Evolutionary conservation across 2,888 invertebrate genomes (phyloP).

Genomic region (Synanthedon andrenaeformis): DNA sequence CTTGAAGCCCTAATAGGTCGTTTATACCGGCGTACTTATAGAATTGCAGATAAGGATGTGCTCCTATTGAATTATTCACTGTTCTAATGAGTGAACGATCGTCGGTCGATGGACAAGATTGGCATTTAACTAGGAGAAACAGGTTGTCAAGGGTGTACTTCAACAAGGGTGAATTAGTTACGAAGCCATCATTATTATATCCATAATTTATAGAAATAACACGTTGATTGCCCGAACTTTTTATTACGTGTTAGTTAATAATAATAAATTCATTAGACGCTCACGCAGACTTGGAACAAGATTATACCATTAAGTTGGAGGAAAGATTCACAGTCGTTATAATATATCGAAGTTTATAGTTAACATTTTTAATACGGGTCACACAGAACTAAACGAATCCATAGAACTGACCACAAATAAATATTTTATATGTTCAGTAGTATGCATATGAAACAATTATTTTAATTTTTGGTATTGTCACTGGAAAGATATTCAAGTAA

Average conservation of each 20-base stretch:
- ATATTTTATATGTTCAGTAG: too few species aligned
- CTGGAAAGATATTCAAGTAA: too few species aligned
- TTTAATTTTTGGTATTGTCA: too few species aligned
- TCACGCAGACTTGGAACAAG: conserved; percentile 15
- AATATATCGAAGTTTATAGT: conserved; percentile 27
- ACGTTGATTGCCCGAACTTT: conserved; percentile 3
- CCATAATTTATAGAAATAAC: background rate
- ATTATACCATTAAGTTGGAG: conserved; percentile 23
- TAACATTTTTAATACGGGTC: conserved; percentile 19
- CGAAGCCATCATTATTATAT: background rate
- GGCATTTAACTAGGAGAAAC: conserved; percentile 42
- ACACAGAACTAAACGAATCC: conserved; percentile 1
- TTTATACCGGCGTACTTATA: conserved; percentile 45
- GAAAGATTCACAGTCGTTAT: conserved; percentile 22
- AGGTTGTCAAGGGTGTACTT: conserved; percentile 12
- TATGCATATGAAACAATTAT: too few species aligned
- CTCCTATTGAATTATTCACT: conserved; percentile 49
- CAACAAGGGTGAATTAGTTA: background rate
- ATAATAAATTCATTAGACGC: conserved; percentile 28
- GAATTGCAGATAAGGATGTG: conserved; percentile 47
- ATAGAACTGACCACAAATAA: background rate
- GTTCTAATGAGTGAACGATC: conserved; percentile 43
- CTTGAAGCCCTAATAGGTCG: conserved; percentile 25
- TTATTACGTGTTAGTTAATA: conserved; percentile 18
- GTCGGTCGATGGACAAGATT: conserved; percentile 34